Evolutionary conservation across 1,140 invertebrate species (phyloP).

Genomic region (Dreissena rostriformis): DNA sequence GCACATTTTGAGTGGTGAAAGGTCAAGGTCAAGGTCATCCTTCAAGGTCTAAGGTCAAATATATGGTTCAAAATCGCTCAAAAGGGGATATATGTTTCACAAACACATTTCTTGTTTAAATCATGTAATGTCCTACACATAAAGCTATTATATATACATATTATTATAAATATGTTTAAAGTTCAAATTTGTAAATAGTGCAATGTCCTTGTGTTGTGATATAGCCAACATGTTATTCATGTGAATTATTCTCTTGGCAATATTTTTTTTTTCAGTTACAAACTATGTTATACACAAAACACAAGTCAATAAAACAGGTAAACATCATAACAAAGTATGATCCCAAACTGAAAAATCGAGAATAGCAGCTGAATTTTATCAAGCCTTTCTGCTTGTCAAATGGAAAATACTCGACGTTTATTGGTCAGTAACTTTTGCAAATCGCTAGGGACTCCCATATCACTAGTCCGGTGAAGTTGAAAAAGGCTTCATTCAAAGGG

Average conservation of each 20-base stretch:
- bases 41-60: too few species aligned
- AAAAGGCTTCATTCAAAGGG: constrained; percentile 83
- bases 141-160: not conserved
- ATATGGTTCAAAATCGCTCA: too few species aligned
- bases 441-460: constrained; percentile 99
- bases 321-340: not conserved
- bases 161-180: not conserved
- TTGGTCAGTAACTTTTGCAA: constrained; percentile 99
- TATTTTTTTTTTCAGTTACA: not conserved
- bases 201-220: not conserved
- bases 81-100: too few species aligned
- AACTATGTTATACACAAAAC: not conserved
- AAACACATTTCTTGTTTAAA: too few species aligned
- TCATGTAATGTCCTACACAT: not conserved
- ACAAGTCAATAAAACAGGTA: not conserved
- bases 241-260: not conserved
- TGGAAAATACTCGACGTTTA: constrained; percentile 93
- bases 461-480: constrained; percentile 91
- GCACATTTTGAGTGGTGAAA: too few species aligned
- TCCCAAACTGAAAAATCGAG: too few species aligned
- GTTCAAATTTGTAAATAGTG: not conserved
- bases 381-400: constrained; percentile 96
- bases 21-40: too few species aligned
- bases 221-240: not conserved
- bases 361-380: constrained; percentile 91